Evolutionary conservation across 2,113 vertebrate genomes (phyloP).

Genomic region (Steatornis caripensis): DNA sequence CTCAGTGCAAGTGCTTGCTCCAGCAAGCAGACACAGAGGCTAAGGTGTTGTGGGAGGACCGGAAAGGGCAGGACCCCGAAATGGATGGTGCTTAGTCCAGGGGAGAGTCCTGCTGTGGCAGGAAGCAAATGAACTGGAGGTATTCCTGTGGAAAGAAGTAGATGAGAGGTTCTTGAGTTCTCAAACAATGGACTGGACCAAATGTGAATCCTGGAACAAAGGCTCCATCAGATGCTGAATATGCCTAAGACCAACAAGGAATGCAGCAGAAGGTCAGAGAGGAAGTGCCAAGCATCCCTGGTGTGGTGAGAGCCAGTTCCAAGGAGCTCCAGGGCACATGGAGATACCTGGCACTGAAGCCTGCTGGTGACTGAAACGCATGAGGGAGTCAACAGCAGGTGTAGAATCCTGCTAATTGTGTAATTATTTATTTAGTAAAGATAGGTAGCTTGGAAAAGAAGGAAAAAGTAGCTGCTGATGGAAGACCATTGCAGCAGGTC

Average conservation of each 20-base stretch:
- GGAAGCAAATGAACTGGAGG: background rate
- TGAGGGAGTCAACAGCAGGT: background rate
- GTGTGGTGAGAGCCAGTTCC: background rate
- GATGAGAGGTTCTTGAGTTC: background rate
- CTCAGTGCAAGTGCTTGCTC: background rate
- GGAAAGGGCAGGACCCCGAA: background rate
- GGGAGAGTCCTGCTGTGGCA: background rate
- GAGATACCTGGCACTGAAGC: background rate
- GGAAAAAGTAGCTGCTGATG: background rate
- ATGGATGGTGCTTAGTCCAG: background rate
- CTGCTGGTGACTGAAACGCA: background rate
- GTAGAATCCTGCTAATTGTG: background rate
- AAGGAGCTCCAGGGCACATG: background rate
- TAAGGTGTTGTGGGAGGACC: background rate
- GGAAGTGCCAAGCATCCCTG: background rate
- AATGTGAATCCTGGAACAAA: background rate
- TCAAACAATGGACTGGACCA: background rate
- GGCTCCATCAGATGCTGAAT: background rate
- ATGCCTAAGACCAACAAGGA: background rate
- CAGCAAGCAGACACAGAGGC: background rate
- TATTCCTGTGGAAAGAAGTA: background rate
- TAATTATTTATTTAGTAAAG: background rate
- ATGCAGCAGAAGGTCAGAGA: background rate
- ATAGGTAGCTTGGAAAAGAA: background rate
- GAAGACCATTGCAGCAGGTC: background rate